Conservation (phyloP, 2,797 vertebrate genomes). For the Muraenolepis orangiensis region DNA sequence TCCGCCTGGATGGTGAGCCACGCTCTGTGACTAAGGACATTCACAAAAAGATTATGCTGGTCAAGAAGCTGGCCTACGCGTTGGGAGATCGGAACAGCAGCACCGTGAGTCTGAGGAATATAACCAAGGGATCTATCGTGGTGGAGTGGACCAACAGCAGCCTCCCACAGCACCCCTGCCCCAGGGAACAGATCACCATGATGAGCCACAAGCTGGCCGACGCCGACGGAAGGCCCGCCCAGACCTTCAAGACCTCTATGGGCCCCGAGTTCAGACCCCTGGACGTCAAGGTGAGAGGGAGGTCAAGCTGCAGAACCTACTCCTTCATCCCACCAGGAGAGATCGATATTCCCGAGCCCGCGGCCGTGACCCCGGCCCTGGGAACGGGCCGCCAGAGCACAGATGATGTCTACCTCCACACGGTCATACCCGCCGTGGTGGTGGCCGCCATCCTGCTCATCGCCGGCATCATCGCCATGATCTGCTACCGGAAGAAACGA, state of each 20-base stretch:
- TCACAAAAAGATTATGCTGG: slow-evolving; percentile 88
- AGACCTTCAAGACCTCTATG: slow-evolving; percentile 72
- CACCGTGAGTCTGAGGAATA: slow-evolving; percentile 85
- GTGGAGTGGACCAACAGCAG: slow-evolving; percentile 97
- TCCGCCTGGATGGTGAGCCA: slow-evolving; percentile 84
- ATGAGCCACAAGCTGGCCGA: slow-evolving; percentile 82
- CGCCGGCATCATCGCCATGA: slow-evolving; percentile 94
- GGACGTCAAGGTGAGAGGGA: slow-evolving; percentile 78
- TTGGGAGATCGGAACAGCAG: slow-evolving; percentile 94
- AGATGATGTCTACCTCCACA: slow-evolving; percentile 94
- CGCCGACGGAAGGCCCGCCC: slow-evolving; percentile 73
- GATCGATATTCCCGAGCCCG: slow-evolving; percentile 61
- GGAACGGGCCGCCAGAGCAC: slow-evolving; percentile 86
- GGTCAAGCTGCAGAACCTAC: slow-evolving; percentile 79
- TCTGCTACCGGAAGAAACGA: slow-evolving; percentile 96
- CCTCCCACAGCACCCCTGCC: slow-evolving; percentile 85
- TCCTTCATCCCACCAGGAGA: slow-evolving; percentile 81
- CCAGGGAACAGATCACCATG: slow-evolving; percentile 81
- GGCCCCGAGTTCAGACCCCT: slow-evolving; percentile 86
- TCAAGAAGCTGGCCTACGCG: slow-evolving; percentile 86
- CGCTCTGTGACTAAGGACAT: slow-evolving; percentile 78
- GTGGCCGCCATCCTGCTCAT: slow-evolving; percentile 92
- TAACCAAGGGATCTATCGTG: slow-evolving; percentile 85
- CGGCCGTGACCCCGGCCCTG: slow-evolving; percentile 69
- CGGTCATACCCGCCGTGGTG: slow-evolving; percentile 93